Evolutionary conservation across 2,888 invertebrate genomes (phyloP), one percentile per base, ranked within the genome.

Genomic region (Hedychridium roseum): DNA sequence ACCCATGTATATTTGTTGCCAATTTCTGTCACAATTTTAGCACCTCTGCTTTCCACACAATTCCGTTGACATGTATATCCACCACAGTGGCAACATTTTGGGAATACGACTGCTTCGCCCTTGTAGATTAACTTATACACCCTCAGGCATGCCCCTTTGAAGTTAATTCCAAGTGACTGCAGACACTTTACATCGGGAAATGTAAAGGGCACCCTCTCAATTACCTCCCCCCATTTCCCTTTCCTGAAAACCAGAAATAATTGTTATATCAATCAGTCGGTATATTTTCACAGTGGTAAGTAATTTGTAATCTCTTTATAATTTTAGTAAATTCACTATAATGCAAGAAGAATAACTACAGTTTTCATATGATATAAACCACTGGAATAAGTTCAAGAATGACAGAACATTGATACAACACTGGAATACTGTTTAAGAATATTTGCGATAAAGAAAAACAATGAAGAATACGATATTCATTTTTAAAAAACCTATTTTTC

Each of bases 1-100:
- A 80, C 72, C 80, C 80, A 79, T 0, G 79, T 80, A 21, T 73
- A 79, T 50, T 80, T 80, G 42, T 79, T 79, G 16, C 80, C 80
- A 43, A 80, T 80, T 57, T 80, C 80, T 20, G 80, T 74, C 1
- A 79, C 79, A 17, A 79, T 74, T 61, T 79, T 77, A 2, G 72
- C 70, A 45, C 72, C 74, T 7, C 75, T 74, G 37, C 78, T 72
- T 44, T 78, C 77, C 0, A 77, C 73, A 35, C 80, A 80, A 43
- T 75, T 75, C 23, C 76, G 66, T 34, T 75, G 73, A 63, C 80
- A 80, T 3, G 80, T 79, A 39, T 77, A 78, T 14, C 75, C 71
- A 37, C 72, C 74, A 60, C 80, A 80, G 48, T 76, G 71, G 23
- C 64, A 73, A 46, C 80, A 80, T 52, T 76, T 75, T 46, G 74